Percentiles rank a stretch among this genome's conserved stretches.
phyloP scores from a whole-genome alignment of 2,888 invertebrate genomes.

The Dolomedes plantarius region DNA sequence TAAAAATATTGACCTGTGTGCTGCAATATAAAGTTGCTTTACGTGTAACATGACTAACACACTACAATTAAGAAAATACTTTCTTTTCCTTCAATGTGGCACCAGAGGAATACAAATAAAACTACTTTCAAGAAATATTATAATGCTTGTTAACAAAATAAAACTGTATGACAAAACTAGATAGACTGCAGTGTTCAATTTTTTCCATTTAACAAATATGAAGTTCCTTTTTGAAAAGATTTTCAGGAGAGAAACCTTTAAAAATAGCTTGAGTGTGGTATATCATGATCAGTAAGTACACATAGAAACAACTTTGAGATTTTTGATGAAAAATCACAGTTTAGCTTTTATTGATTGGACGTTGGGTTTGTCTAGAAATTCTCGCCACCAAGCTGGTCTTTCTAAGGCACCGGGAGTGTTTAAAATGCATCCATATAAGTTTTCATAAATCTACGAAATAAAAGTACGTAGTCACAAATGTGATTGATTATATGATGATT shows the following conservation, averaged over 20 bases:
- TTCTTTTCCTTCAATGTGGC: no score
- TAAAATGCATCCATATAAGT: constrained; percentile 66
- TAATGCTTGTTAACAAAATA: no score
- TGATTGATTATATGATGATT: no score
- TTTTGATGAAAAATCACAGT: constrained; percentile 43
- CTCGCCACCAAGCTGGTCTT: constrained; percentile 70
- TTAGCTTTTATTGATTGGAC: constrained; percentile 67
- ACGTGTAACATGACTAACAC: no score
- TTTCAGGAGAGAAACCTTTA: background rate
- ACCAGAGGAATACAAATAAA: no score
- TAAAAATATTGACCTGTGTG: no score
- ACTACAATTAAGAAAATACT: no score
- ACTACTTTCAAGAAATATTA: no score
- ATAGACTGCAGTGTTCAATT: no score
- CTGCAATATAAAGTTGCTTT: no score
- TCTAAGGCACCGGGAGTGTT: constrained; percentile 70
- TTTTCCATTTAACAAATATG: background rate
- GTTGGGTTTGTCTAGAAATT: constrained; percentile 68
- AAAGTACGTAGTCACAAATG: no score
- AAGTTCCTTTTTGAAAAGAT: background rate
- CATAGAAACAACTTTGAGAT: background rate
- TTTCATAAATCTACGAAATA: constrained; percentile 65
- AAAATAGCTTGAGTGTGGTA: background rate
- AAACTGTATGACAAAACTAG: no score
- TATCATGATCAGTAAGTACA: background rate